Evolutionary conservation across 2,113 vertebrate species (phyloP).

Genomic region (Panthera tigris): DNA sequence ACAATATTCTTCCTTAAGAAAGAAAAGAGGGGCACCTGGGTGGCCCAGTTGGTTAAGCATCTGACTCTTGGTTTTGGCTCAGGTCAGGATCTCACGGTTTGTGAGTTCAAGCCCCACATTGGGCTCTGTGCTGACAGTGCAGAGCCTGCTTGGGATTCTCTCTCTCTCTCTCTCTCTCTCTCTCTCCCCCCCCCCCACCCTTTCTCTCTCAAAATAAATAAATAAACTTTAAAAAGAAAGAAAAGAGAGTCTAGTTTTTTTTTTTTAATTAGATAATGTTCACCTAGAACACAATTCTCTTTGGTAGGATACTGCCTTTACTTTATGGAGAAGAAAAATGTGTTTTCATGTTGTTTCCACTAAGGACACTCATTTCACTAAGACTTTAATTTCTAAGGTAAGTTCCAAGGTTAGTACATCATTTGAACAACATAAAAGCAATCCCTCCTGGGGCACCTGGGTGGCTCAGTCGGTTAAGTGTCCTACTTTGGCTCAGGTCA

Average conservation of each 20-base stretch:
- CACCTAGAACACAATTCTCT: not conserved
- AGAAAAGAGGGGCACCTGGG: not conserved
- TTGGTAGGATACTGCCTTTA: not conserved
- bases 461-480: no score
- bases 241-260: not conserved
- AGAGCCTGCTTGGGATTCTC: no score
- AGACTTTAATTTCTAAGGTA: not conserved
- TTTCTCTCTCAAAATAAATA: no score
- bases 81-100: no score
- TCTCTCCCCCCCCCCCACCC: no score
- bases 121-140: no score
- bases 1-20: not conserved
- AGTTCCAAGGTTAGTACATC: not conserved
- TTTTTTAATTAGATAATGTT: not conserved
- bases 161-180: no score
- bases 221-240: not conserved
- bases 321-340: constrained; percentile 1
- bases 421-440: not conserved
- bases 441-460: not conserved
- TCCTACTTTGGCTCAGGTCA: no score
- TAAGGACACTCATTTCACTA: not conserved
- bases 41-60: no score
- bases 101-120: no score
- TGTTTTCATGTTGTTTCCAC: not conserved
- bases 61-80: no score